A percentile compares a stretch with the other conserved stretches of the same genome.
Conservation (phyloP, 1,140 invertebrate genomes). For the Ceratina japonica region DNA sequence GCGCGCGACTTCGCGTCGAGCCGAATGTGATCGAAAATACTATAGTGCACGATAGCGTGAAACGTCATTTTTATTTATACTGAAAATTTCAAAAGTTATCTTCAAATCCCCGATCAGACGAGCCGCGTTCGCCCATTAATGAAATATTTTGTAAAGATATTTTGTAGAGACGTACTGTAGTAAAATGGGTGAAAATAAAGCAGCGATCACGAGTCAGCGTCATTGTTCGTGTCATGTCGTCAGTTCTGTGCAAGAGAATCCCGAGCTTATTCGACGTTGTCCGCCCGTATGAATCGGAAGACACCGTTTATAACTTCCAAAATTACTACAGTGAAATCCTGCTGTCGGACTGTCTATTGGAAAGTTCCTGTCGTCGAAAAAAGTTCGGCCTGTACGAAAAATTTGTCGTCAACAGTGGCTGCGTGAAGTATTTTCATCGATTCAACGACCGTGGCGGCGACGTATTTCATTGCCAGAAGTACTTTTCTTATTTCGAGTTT, state of each 20-base stretch:
- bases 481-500: constrained; percentile 30
- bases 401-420: constrained; percentile 29
- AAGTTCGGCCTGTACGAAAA: constrained; percentile 39
- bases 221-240: constrained; percentile 35
- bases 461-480: constrained; percentile 27
- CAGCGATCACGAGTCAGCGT: constrained; percentile 5
- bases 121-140: constrained; percentile 11
- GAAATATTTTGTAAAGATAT: constrained; percentile 37
- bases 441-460: constrained; percentile 19
- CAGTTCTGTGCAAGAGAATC: constrained; percentile 34
- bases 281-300: constrained; percentile 45
- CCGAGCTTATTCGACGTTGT: constrained; percentile 21
- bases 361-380: constrained; percentile 21
- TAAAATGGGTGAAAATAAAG: constrained; percentile 48
- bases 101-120: not conserved
- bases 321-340: constrained; percentile 34
- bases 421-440: constrained; percentile 26
- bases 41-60: constrained; percentile 5
- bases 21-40: not conserved
- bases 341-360: constrained; percentile 20
- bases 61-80: constrained; percentile 2
- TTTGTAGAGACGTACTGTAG: constrained; percentile 30
- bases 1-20: not conserved
- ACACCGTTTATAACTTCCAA: constrained; percentile 38
- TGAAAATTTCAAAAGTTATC: constrained; percentile 29